Evolutionary conservation across 2,797 vertebrate species (phyloP).

Genomic region (Coreius guichenoti): DNA sequence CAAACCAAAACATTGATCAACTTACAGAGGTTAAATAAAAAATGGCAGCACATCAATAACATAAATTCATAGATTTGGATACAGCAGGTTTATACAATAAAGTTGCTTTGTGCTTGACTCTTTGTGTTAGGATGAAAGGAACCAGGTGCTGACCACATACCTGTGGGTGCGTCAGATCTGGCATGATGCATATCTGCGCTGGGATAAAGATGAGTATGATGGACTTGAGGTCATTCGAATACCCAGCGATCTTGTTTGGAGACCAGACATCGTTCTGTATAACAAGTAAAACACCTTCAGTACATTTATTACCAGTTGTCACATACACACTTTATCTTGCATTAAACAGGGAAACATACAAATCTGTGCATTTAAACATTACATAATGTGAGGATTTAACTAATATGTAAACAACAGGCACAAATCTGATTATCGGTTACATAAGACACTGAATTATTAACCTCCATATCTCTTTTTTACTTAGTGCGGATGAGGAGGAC

Average conservation of each 20-base stretch:
- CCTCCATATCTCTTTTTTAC: slow-evolving; percentile 25
- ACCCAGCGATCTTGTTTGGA: slow-evolving; percentile 94
- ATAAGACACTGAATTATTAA: not conserved
- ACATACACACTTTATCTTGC: not conserved
- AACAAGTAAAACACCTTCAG: slow-evolving; percentile 87
- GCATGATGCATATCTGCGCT: slow-evolving; percentile 90
- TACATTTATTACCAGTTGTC: not conserved
- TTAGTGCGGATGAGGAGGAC: slow-evolving; percentile 92
- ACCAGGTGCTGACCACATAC: slow-evolving; percentile 94
- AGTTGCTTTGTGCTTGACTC: not conserved
- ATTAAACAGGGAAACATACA: not conserved
- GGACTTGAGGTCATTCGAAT: slow-evolving; percentile 95
- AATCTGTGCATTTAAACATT: not conserved
- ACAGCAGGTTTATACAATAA: not conserved
- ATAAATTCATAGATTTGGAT: not conserved
- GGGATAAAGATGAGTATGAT: slow-evolving; percentile 94
- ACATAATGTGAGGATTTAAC: not conserved
- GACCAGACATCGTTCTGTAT: slow-evolving; percentile 96
- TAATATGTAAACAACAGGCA: not conserved
- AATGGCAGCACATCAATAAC: not conserved
- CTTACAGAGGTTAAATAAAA: not conserved
- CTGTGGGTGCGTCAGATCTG: slow-evolving; percentile 96
- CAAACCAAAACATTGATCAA: not conserved
- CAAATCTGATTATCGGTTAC: not conserved
- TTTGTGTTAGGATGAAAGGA: slow-evolving; percentile 89